Conservation (phyloP, 1,140 invertebrate genomes). For the Bradysia coprophila region DNA sequence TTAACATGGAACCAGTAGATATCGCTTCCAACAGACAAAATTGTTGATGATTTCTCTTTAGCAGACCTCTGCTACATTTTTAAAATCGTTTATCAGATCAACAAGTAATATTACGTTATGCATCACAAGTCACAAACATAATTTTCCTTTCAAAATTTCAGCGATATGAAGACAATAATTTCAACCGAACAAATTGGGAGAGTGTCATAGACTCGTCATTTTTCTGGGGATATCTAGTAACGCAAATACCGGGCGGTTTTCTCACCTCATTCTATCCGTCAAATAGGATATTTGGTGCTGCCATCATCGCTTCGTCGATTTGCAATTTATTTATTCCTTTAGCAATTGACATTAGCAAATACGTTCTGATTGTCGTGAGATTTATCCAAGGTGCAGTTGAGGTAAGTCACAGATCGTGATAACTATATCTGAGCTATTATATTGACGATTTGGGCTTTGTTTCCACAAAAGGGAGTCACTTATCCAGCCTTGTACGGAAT, state of each 20-base stretch:
- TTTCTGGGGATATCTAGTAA: constrained; percentile 97
- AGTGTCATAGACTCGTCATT: constrained; percentile 95
- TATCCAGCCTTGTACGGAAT: constrained; percentile 99
- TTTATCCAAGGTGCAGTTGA: constrained; percentile 92
- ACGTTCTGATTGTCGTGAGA: constrained; percentile 66
- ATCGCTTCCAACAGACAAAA: too few species aligned
- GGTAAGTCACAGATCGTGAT: constrained; percentile 42
- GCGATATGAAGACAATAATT: too few species aligned
- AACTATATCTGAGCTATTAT: too few species aligned
- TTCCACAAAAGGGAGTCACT: constrained; percentile 78
- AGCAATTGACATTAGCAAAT: constrained; percentile 52
- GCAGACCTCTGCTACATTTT: too few species aligned
- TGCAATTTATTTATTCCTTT: constrained; percentile 88
- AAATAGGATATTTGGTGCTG: constrained; percentile 92
- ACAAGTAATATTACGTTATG: too few species aligned
- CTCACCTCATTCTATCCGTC: constrained; percentile 92
- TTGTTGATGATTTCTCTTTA: too few species aligned
- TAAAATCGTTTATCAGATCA: too few species aligned
- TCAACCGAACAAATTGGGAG: too few species aligned
- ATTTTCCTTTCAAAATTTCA: too few species aligned
- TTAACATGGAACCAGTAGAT: too few species aligned
- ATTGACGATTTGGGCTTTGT: too few species aligned
- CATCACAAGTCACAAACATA: too few species aligned
- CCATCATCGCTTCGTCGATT: constrained; percentile 80
- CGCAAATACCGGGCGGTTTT: constrained; percentile 97